Percentiles rank a stretch among this genome's conserved stretches.
Conservation (phyloP, 2,113 vertebrate species). For the Takifugu bimaculatus region DNA sequence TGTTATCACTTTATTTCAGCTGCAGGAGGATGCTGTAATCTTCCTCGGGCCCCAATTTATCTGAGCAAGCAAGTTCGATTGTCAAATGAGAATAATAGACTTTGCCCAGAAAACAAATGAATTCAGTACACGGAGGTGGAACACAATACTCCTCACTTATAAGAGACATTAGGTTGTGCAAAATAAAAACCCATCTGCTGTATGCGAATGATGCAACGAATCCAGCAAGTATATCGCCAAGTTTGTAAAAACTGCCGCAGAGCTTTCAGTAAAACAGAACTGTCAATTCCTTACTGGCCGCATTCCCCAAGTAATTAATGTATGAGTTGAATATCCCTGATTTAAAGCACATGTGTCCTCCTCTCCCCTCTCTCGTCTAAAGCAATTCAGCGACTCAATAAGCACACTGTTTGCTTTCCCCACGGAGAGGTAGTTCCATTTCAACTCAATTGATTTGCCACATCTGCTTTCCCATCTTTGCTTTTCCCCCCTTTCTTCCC, state of each 20-base stretch:
- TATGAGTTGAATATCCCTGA: conserved; percentile 54
- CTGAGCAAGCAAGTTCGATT: conserved; percentile 33
- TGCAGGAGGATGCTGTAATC: conserved; percentile 36
- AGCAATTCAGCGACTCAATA: conserved; percentile 64
- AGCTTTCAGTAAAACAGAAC: conserved; percentile 16
- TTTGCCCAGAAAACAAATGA: conserved; percentile 56
- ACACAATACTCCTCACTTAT: conserved; percentile 37
- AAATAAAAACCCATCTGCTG: conserved; percentile 47
- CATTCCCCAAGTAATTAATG: conserved; percentile 58
- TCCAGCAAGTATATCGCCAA: conserved; percentile 23
- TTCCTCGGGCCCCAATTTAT: conserved; percentile 26
- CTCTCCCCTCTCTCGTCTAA: conserved; percentile 30
- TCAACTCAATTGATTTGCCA: conserved; percentile 69
- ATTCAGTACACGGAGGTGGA: conserved; percentile 23
- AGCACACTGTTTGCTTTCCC: conserved; percentile 66
- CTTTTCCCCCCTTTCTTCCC: conserved; percentile 35
- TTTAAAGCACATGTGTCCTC: conserved; percentile 42
- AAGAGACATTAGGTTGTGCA: conserved; percentile 33
- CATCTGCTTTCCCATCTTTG: conserved; percentile 57
- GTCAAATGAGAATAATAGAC: conserved; percentile 44
- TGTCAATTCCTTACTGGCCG: conserved; percentile 15
- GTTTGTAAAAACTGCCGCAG: conserved; percentile 14
- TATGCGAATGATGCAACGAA: conserved; percentile 16
- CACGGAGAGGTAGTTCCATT: conserved; percentile 67
- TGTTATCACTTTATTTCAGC: conserved; percentile 12